Conservation (phyloP, 2,888 invertebrate species). For the Diachrysia chrysitis region DNA sequence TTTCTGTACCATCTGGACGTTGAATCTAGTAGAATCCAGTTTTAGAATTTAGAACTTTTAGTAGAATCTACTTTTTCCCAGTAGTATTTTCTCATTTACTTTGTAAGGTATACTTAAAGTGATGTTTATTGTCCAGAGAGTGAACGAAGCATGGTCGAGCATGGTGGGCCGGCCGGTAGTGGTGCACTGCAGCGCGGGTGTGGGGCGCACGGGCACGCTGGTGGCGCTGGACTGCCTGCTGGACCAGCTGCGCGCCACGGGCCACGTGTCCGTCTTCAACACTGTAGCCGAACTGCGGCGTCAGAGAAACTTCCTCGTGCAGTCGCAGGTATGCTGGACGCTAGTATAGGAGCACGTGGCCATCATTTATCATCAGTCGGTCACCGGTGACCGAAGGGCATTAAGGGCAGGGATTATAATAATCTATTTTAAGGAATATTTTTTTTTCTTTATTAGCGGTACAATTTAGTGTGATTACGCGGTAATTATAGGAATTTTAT, state of each 20-base stretch:
- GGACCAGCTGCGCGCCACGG: constrained; percentile 95
- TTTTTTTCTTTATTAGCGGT: too few species aligned
- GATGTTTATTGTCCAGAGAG: constrained; percentile 86
- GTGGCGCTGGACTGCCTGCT: constrained; percentile 97
- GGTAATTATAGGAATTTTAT: too few species aligned
- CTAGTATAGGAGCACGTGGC: background rate
- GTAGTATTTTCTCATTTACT: too few species aligned
- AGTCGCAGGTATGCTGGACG: constrained; percentile 89
- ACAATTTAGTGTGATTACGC: too few species aligned
- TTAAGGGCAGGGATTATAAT: too few species aligned
- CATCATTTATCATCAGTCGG: too few species aligned
- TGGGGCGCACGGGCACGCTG: constrained; percentile 97
- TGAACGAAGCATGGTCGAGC: constrained; percentile 95
- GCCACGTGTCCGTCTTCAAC: constrained; percentile 96
- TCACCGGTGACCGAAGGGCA: background rate
- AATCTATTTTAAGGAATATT: too few species aligned
- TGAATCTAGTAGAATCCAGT: too few species aligned
- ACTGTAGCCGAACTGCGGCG: constrained; percentile 96
- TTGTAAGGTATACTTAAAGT: background rate
- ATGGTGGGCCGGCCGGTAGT: constrained; percentile 95
- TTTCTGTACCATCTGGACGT: too few species aligned
- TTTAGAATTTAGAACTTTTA: too few species aligned
- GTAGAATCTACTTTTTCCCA: too few species aligned
- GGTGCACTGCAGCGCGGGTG: constrained; percentile 97
- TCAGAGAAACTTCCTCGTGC: constrained; percentile 97